phyloP scores from a whole-genome alignment of 2,888 invertebrate species.

The Meghimatium bilineatum region DNA sequence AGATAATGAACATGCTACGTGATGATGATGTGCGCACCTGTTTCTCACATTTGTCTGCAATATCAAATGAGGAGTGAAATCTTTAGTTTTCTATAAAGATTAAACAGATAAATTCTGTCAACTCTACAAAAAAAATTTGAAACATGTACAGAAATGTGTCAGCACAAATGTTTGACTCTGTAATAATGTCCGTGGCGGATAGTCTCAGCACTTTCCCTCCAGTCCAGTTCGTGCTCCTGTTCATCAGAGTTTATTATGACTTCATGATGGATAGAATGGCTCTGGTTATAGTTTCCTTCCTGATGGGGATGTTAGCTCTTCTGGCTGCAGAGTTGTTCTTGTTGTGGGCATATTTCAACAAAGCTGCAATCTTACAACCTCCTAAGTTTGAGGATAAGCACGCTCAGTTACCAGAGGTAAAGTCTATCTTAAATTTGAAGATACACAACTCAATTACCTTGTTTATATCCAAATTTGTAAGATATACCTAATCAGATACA shows the following conservation, averaged over 20 bases:
- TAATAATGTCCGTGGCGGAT: background rate
- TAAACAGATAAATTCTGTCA: too few relatives aligned
- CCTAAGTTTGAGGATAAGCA: background rate
- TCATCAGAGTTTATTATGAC: background rate
- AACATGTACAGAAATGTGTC: background rate
- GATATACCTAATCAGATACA: too few relatives aligned
- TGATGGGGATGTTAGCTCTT: constrained; percentile 24
- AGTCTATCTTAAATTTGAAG: too few relatives aligned
- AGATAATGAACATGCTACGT: too few relatives aligned
- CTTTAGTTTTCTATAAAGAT: too few relatives aligned
- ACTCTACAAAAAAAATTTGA: background rate
- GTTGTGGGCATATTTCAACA: background rate
- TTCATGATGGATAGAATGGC: constrained; percentile 31
- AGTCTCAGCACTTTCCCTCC: background rate
- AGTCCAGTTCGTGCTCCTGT: constrained; percentile 9
- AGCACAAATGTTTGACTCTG: background rate
- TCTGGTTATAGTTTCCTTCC: constrained; percentile 30
- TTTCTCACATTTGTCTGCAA: too few relatives aligned
- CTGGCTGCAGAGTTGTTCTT: background rate
- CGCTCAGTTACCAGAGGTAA: constrained; percentile 38
- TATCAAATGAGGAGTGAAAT: too few relatives aligned
- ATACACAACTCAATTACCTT: too few relatives aligned
- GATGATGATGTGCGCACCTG: too few relatives aligned
- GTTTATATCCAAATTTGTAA: too few relatives aligned
- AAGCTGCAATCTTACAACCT: constrained; percentile 8